A percentile compares a stretch with the other conserved stretches of the same genome.
phyloP scores from a whole-genome alignment of 2,888 invertebrate species.

The Drosophila trichaetosa region DNA sequence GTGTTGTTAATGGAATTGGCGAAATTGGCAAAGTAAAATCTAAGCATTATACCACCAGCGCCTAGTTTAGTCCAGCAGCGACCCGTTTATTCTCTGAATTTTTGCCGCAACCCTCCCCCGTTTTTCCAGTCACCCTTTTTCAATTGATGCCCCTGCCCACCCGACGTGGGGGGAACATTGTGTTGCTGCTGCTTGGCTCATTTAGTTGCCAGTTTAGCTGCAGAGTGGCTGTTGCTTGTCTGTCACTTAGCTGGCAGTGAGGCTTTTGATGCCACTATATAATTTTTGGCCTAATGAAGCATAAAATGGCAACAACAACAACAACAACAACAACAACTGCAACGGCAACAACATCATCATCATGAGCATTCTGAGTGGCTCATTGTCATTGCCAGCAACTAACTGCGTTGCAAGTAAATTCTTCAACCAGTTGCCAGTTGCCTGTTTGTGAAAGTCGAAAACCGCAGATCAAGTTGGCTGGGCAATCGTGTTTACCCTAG shows the following conservation, averaged over 20 bases:
- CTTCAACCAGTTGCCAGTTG: slow-evolving; percentile 51
- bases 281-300: slow-evolving; percentile 80
- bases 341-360: slow-evolving; percentile 21
- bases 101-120: not conserved
- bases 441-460: slow-evolving; percentile 72
- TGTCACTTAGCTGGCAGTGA: slow-evolving; percentile 57
- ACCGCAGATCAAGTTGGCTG: slow-evolving; percentile 67
- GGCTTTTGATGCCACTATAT: slow-evolving; percentile 62
- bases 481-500: slow-evolving; percentile 70
- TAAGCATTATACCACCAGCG: slow-evolving; percentile 42
- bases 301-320: slow-evolving; percentile 64
- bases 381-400: slow-evolving; percentile 56
- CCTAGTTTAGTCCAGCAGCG: slow-evolving; percentile 16
- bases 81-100: slow-evolving; percentile 7
- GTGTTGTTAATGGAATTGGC: slow-evolving; percentile 9
- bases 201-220: slow-evolving; percentile 51
- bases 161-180: slow-evolving; percentile 3
- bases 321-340: slow-evolving; percentile 5
- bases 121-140: slow-evolving; percentile 3
- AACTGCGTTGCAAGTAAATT: slow-evolving; percentile 56
- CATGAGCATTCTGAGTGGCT: slow-evolving; percentile 54
- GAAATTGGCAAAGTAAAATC: slow-evolving; percentile 49
- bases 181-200: slow-evolving; percentile 40
- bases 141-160: not conserved
- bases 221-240: slow-evolving; percentile 44